Evolutionary conservation across 2,888 invertebrate genomes (phyloP).

Genomic region (Sthenelais limicola): DNA sequence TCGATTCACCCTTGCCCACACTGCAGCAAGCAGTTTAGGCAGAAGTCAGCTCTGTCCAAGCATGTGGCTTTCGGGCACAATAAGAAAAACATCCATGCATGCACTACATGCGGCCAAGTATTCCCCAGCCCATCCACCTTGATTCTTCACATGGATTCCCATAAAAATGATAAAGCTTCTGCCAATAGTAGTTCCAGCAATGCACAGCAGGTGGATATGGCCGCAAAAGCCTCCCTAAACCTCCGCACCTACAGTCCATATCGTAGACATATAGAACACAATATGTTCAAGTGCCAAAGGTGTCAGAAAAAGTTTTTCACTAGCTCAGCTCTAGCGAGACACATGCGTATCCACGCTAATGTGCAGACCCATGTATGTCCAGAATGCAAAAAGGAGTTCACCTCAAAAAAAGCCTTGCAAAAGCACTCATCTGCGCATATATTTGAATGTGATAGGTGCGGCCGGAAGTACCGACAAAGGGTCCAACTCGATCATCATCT

Average conservation of each 20-base stretch:
- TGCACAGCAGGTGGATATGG: too few species aligned
- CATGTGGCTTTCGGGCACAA: conserved; percentile 29
- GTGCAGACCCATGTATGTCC: conserved; percentile 11
- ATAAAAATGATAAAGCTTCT: neutral
- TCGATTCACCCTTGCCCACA: conserved; percentile 32
- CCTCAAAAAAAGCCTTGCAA: conserved; percentile 15
- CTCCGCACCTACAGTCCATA: too few species aligned
- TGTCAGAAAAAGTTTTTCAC: conserved; percentile 26
- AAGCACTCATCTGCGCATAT: conserved; percentile 18
- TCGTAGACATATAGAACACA: conserved; percentile 6
- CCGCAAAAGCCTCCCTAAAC: neutral
- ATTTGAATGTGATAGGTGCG: conserved; percentile 10
- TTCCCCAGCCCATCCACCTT: conserved; percentile 21
- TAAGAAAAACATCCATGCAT: conserved; percentile 29
- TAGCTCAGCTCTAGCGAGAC: conserved; percentile 13
- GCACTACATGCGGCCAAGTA: conserved; percentile 4
- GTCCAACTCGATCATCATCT: conserved; percentile 11
- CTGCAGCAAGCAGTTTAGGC: conserved; percentile 36
- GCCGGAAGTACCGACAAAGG: neutral
- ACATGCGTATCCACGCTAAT: conserved; percentile 12
- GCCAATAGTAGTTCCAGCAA: too few species aligned
- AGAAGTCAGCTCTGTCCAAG: conserved; percentile 28
- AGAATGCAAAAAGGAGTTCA: conserved; percentile 19
- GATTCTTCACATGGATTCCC: conserved; percentile 22
- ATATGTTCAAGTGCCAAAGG: conserved; percentile 30